Percentiles rank a stretch among this genome's conserved stretches.
Conservation (phyloP, 2,888 invertebrate genomes). For the Polia nebulosa region DNA sequence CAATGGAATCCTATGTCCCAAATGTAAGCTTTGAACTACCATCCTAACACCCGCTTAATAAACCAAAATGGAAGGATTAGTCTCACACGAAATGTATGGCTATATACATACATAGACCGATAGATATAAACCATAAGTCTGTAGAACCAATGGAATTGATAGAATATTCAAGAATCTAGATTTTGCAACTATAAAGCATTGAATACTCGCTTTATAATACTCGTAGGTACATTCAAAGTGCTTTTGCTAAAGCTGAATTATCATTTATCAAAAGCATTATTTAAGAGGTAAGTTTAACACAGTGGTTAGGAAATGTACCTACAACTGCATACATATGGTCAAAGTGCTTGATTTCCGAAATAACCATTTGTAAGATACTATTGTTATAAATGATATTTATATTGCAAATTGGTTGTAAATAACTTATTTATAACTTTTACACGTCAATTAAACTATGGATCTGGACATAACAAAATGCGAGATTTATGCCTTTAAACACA, state of each 20-base stretch:
- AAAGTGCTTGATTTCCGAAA: no score
- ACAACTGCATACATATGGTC: no score
- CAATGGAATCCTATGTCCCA: background rate
- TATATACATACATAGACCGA: background rate
- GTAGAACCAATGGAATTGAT: conserved; percentile 1
- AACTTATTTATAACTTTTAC: no score
- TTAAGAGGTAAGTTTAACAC: no score
- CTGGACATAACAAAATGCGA: no score
- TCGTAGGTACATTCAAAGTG: no score
- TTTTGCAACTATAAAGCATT: background rate
- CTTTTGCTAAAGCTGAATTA: background rate
- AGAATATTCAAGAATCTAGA: conserved; percentile 6
- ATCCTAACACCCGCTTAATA: conserved; percentile 1
- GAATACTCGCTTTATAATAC: background rate
- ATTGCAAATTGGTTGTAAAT: no score
- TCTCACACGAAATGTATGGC: background rate
- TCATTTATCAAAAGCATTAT: background rate
- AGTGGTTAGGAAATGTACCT: no score
- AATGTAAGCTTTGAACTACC: conserved; percentile 5
- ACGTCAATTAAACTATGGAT: no score
- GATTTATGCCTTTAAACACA: no score
- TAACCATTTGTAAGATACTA: no score
- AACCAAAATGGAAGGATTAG: background rate
- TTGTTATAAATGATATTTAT: no score
- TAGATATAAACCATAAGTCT: background rate